A percentile compares a stretch with the other conserved stretches of the same genome.
These are phyloP conservation scores for Scaptomyza caliginosa DNA, from an alignment of 2,888 invertebrate genomes.

Conservation along the genomic window DNA sequence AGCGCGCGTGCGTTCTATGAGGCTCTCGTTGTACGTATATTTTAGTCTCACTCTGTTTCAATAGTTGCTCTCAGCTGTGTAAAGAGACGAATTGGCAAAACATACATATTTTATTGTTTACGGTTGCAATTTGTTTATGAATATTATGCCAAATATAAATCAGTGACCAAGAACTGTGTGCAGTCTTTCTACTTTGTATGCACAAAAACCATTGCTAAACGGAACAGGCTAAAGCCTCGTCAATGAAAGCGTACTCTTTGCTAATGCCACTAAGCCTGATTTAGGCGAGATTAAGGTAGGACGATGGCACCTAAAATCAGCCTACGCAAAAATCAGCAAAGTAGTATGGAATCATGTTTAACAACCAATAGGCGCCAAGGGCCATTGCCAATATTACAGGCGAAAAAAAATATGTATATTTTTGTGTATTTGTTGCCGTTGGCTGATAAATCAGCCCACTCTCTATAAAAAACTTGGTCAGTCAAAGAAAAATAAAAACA, in stretches of 20 bases:
- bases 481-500: slow-evolving; percentile 16
- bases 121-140: slow-evolving; percentile 44
- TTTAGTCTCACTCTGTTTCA: neutral
- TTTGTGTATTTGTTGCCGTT: slow-evolving; percentile 8
- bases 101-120: slow-evolving; percentile 45
- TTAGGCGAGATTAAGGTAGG: slow-evolving; percentile 64
- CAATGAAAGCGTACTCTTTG: slow-evolving; percentile 8
- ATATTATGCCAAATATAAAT: slow-evolving; percentile 43
- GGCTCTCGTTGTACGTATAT: neutral
- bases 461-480: slow-evolving; percentile 22
- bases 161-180: slow-evolving; percentile 9
- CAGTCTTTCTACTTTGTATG: neutral
- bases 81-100: slow-evolving; percentile 24
- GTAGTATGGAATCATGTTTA: neutral
- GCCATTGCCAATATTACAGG: no score
- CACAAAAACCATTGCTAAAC: neutral
- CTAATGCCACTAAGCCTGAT: slow-evolving; percentile 57
- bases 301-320: slow-evolving; percentile 19
- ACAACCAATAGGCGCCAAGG: neutral
- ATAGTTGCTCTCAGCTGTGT: neutral
- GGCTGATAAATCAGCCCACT: slow-evolving; percentile 11
- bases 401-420: no score
- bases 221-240: neutral
- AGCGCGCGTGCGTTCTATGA: slow-evolving; percentile 66
- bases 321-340: neutral